These are phyloP conservation scores for Lypha dubia DNA, from an alignment of 2,888 invertebrate genomes.

Conservation along the genomic window DNA sequence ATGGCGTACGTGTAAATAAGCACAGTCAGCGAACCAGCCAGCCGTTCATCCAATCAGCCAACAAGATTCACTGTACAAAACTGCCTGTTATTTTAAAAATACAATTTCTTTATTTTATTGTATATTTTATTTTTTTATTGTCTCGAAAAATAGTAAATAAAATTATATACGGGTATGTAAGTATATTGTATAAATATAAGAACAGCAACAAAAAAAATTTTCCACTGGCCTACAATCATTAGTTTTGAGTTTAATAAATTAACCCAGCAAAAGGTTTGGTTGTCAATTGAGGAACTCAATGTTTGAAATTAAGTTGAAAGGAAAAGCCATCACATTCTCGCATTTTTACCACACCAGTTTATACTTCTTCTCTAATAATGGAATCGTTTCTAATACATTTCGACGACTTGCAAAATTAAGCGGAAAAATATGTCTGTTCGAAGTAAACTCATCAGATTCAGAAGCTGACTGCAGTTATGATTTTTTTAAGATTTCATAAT, in stretches of 20 bases:
- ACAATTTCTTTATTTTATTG: slow-evolving; percentile 37
- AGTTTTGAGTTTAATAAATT: slow-evolving; percentile 49
- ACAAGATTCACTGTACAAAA: slow-evolving; percentile 39
- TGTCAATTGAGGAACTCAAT: neutral
- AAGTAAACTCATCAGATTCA: no score
- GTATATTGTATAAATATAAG: slow-evolving; percentile 56
- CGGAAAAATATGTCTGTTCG: no score
- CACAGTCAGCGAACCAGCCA: slow-evolving; percentile 35
- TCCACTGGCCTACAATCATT: slow-evolving; percentile 72
- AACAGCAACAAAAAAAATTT: slow-evolving; percentile 61
- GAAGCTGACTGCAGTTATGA: no score
- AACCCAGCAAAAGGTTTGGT: slow-evolving; percentile 38
- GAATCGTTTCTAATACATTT: no score
- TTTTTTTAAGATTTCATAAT: no score
- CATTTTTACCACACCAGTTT: no score
- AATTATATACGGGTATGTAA: no score
- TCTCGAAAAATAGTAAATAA: slow-evolving; percentile 56
- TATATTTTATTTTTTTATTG: slow-evolving; percentile 31
- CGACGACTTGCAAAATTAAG: no score
- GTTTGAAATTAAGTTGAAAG: neutral
- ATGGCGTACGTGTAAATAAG: slow-evolving; percentile 55
- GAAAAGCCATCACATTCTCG: neutral
- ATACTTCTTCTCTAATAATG: no score
- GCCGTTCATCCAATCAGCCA: slow-evolving; percentile 42
- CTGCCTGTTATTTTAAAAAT: slow-evolving; percentile 65